phyloP scores from a whole-genome alignment of 2,113 vertebrate species.

The Tylochromis polylepis region DNA sequence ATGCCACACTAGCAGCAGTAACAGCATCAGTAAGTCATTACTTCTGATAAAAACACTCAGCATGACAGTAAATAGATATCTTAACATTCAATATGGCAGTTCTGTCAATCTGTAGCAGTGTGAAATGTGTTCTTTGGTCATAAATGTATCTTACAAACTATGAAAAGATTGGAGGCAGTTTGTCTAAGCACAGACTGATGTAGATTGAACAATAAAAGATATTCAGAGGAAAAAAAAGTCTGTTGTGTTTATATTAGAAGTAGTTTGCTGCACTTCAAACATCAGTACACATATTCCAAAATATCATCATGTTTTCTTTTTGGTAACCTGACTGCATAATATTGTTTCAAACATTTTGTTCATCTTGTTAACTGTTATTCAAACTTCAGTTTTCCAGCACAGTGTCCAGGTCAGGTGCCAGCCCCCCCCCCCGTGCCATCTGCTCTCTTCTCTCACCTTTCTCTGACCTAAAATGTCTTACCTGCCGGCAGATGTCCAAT shows the following conservation, averaged over 20 bases:
- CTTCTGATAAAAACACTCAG: constrained; percentile 70
- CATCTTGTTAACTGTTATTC: neutral
- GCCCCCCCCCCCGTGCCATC: constrained; percentile 42
- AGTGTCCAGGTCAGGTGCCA: constrained; percentile 3
- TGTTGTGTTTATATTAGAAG: constrained; percentile 7
- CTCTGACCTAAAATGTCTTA: constrained; percentile 34
- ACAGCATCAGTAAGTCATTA: constrained; percentile 72
- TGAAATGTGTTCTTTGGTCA: constrained; percentile 76
- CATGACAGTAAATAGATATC: constrained; percentile 79
- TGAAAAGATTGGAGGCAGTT: constrained; percentile 59
- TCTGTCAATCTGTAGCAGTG: constrained; percentile 75
- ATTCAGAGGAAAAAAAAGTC: constrained; percentile 59
- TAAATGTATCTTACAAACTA: constrained; percentile 75
- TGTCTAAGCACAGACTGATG: constrained; percentile 67
- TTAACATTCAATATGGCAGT: constrained; percentile 75
- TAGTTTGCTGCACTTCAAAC: neutral
- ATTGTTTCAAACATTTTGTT: neutral
- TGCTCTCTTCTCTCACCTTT: constrained; percentile 43
- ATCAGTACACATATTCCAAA: neutral
- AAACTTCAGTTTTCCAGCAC: neutral
- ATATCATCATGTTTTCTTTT: neutral
- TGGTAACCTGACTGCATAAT: neutral
- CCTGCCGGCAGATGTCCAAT: constrained; percentile 24
- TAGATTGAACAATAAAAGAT: constrained; percentile 78
- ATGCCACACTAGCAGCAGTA: constrained; percentile 71